phyloP scores from a whole-genome alignment of 37 sponge, comb jelly and placozoan species.

The Chondrosia reniformis region DNA sequence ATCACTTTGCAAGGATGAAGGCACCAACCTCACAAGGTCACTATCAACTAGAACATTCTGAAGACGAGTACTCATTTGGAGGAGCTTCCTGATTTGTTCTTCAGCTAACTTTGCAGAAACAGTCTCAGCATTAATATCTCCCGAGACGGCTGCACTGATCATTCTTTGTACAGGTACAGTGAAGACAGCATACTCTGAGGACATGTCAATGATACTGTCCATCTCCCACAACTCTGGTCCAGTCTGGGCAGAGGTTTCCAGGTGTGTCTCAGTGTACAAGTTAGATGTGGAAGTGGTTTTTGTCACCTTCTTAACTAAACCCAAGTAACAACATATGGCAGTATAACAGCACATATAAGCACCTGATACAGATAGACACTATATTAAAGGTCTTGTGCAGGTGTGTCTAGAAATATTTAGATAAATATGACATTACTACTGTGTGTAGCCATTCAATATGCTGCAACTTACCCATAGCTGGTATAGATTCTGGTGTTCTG shows the following conservation, averaged over 20 bases:
- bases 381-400: no score
- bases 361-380: no score
- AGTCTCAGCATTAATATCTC: conserved; percentile 23
- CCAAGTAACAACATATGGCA: neutral
- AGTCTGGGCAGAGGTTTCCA: conserved; percentile 6
- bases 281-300: conserved; percentile 23
- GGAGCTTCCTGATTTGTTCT: conserved; percentile 11
- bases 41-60: conserved; percentile 10
- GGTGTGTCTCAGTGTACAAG: conserved; percentile 4
- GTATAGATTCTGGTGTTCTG: no score
- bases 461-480: no score
- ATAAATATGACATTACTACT: no score
- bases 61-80: neutral
- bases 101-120: conserved; percentile 21
- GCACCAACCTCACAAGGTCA: neutral
- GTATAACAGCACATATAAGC: neutral
- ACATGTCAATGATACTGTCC: conserved; percentile 13
- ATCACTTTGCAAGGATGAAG: no score
- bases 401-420: no score
- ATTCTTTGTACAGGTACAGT: conserved; percentile 45
- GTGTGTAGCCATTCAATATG: no score
- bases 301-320: neutral
- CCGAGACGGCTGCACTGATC: conserved; percentile 45
- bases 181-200: conserved; percentile 25
- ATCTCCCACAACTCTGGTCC: conserved; percentile 12